These are phyloP conservation scores for Tyria jacobaeae DNA, from an alignment of 2,888 invertebrate genomes.

Conservation along the genomic window DNA sequence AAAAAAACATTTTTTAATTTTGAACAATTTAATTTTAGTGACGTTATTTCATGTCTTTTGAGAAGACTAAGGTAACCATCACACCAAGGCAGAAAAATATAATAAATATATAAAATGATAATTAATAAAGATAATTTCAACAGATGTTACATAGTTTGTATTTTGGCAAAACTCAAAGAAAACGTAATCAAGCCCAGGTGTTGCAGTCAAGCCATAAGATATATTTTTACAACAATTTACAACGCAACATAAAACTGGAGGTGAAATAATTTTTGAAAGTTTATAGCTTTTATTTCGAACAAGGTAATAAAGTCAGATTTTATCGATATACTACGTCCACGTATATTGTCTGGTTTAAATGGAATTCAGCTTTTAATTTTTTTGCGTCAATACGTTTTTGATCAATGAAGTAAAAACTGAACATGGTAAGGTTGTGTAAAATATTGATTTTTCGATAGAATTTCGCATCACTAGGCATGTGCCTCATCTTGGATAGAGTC, in stretches of 20 bases:
- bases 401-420: no score
- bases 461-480: constrained; percentile 22
- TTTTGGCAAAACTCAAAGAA: not conserved
- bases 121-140: no score
- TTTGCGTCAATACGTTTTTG: not conserved
- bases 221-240: constrained; percentile 24
- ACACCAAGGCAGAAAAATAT: not conserved
- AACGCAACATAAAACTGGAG: constrained; percentile 29
- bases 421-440: no score
- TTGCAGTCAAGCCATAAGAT: constrained; percentile 12
- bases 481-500: constrained; percentile 57
- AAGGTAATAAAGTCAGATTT: constrained; percentile 28
- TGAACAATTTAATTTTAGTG: not conserved
- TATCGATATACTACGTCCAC: constrained; percentile 25
- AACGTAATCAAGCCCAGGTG: constrained; percentile 11
- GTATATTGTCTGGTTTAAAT: constrained; percentile 14
- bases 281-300: constrained; percentile 29
- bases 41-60: not conserved
- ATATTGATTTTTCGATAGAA: constrained; percentile 12
- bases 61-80: not conserved
- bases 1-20: not conserved
- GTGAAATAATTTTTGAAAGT: constrained; percentile 22
- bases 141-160: not conserved
- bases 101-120: no score
- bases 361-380: not conserved